Conservation (phyloP, 2,888 invertebrate genomes). For the Poecilobothrus nobilitatus region DNA sequence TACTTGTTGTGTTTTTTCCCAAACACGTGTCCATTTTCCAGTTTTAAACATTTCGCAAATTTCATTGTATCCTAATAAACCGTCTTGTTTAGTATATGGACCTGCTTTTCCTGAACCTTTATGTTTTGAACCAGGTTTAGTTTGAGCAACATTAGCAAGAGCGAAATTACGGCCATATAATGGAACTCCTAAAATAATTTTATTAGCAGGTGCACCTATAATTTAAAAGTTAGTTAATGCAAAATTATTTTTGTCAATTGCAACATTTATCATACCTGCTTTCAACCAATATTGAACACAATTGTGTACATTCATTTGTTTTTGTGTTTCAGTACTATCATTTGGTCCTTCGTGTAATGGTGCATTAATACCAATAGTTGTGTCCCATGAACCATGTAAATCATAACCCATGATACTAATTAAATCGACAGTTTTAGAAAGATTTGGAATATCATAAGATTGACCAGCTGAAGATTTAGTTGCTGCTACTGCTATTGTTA, state of each 20-base stretch:
- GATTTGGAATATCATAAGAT: slow-evolving; percentile 52
- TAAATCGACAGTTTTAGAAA: slow-evolving; percentile 53
- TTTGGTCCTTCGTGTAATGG: slow-evolving; percentile 50
- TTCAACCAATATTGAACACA: slow-evolving; percentile 48
- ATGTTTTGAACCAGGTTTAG: slow-evolving; percentile 50
- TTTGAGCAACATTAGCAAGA: slow-evolving; percentile 43
- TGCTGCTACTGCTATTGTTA: slow-evolving; percentile 54
- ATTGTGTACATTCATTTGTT: slow-evolving; percentile 45
- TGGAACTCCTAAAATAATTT: slow-evolving; percentile 61
- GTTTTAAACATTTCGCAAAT: slow-evolving; percentile 46
- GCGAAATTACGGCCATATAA: slow-evolving; percentile 63
- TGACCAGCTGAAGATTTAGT: slow-evolving; percentile 45
- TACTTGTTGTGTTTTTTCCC: slow-evolving; percentile 50
- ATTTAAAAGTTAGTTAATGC: not conserved
- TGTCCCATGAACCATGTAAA: slow-evolving; percentile 60
- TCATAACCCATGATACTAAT: slow-evolving; percentile 69
- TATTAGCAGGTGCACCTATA: slow-evolving; percentile 50
- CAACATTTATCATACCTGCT: slow-evolving; percentile 37
- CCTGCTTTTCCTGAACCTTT: slow-evolving; percentile 53
- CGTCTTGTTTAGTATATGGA: slow-evolving; percentile 54
- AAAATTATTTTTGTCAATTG: slow-evolving; percentile 22
- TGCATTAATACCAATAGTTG: slow-evolving; percentile 57
- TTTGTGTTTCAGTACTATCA: slow-evolving; percentile 34
- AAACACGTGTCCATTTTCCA: slow-evolving; percentile 49
- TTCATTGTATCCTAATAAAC: slow-evolving; percentile 67